These are phyloP conservation scores for Harpalus rufipes DNA, from an alignment of 2,888 invertebrate genomes.

Conservation along the genomic window DNA sequence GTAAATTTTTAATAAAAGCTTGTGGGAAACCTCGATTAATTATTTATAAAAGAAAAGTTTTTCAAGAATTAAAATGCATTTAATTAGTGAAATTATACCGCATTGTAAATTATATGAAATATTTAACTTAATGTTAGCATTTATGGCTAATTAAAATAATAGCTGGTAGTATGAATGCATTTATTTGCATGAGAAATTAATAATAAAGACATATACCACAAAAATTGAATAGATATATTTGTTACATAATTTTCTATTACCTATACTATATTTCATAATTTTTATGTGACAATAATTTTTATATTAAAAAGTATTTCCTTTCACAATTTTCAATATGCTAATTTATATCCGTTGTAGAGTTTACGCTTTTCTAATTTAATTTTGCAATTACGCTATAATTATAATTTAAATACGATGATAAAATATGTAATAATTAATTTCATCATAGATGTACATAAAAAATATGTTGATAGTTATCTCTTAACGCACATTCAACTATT, in stretches of 20 bases:
- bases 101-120: not conserved
- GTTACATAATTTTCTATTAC: not conserved
- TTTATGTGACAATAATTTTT: not conserved
- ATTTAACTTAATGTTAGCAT: not conserved
- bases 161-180: not conserved
- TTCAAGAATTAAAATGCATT: too few species aligned
- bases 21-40: too few species aligned
- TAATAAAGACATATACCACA: too few species aligned
- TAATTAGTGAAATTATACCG: too few species aligned
- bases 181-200: not conserved
- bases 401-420: not conserved
- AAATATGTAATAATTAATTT: not conserved
- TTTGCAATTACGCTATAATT: not conserved
- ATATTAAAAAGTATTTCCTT: not conserved
- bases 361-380: not conserved
- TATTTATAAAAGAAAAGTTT: too few species aligned
- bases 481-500: not conserved
- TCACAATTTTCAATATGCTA: not conserved
- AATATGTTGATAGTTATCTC: not conserved
- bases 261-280: not conserved
- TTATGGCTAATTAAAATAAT: not conserved
- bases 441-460: not conserved
- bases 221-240: not conserved
- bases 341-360: not conserved
- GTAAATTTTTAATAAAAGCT: too few species aligned